Evolutionary conservation across 2,797 vertebrate genomes (phyloP).

Genomic region (Salmo trutta): DNA sequence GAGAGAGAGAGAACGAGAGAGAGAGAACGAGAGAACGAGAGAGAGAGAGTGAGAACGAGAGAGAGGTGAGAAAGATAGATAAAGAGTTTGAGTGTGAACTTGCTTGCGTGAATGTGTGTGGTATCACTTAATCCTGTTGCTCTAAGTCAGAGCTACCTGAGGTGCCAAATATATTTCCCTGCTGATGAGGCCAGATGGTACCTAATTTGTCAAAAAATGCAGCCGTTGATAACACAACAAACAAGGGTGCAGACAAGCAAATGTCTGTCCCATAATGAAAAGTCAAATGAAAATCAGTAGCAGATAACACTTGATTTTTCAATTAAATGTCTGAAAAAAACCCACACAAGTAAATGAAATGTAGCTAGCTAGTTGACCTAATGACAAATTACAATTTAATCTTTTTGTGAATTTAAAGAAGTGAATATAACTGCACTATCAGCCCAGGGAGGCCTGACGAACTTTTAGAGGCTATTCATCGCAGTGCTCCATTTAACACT

Average conservation of each 20-base stretch:
- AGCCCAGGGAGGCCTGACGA: background rate
- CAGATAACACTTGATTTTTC: background rate
- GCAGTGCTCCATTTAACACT: background rate
- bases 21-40: background rate
- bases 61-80: too few species aligned
- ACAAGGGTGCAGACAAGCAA: background rate
- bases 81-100: too few species aligned
- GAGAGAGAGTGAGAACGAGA: background rate
- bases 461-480: background rate
- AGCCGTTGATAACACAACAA: background rate
- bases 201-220: background rate
- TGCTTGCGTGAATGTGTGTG: background rate
- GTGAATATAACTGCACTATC: background rate
- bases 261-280: background rate
- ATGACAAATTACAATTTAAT: background rate
- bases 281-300: background rate
- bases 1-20: too few species aligned
- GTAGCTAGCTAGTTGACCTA: background rate
- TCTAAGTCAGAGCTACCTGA: background rate
- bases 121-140: too few species aligned
- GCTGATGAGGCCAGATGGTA: constrained; percentile 1
- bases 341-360: background rate
- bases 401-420: background rate
- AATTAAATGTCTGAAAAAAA: background rate
- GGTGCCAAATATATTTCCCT: background rate